Conservation (phyloP, 2,113 vertebrate species). For the Pteruthius melanotis region DNA sequence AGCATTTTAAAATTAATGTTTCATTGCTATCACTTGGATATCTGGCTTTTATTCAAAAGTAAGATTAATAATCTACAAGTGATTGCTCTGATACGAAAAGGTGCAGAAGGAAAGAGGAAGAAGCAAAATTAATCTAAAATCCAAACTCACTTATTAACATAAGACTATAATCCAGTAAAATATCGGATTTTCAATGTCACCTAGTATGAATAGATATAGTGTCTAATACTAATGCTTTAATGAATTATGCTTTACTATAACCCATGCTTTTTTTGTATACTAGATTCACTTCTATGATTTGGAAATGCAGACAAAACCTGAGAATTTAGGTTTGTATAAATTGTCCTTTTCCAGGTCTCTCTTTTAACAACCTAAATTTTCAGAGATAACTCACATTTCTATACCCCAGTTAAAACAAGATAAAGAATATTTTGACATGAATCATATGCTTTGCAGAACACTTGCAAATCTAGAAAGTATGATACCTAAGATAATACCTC, state of each 20-base stretch:
- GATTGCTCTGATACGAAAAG: neutral
- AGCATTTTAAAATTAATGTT: constrained; percentile 26
- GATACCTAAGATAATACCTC: neutral
- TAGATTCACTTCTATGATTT: neutral
- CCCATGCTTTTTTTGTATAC: fast-evolving
- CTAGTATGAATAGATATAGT: neutral
- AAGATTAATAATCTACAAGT: constrained; percentile 2
- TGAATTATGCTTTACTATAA: neutral
- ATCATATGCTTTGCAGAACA: neutral
- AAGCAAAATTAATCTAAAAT: neutral
- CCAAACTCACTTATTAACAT: neutral
- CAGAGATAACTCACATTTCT: neutral
- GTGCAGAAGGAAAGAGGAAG: neutral
- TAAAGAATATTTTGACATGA: neutral
- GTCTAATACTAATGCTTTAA: neutral
- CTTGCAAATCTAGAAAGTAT: neutral
- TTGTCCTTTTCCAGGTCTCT: neutral
- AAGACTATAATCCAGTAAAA: neutral
- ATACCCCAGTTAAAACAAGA: neutral
- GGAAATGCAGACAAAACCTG: neutral
- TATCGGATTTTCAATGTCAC: neutral
- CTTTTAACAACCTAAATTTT: neutral
- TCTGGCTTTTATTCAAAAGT: neutral
- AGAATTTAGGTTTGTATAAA: neutral
- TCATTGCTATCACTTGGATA: neutral